phyloP scores from a whole-genome alignment of 2,113 vertebrate genomes.

The Ictidomys tridecemlineatus region DNA sequence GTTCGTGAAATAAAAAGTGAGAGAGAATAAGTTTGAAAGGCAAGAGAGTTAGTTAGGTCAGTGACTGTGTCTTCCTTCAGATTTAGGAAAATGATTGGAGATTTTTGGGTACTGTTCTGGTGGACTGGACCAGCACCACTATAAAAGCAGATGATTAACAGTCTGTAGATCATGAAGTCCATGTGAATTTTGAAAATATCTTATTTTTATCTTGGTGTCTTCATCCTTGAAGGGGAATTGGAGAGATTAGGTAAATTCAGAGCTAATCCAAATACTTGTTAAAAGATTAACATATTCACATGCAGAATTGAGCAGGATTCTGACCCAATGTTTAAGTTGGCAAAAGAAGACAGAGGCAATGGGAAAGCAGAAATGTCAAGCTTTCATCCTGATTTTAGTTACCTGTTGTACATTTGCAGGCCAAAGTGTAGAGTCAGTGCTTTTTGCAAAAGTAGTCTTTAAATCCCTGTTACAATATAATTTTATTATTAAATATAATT shows the following conservation, averaged over 20 bases:
- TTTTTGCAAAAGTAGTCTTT: not conserved
- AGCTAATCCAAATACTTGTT: not conserved
- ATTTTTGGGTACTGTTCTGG: not conserved
- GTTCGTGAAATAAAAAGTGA: not conserved
- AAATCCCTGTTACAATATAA: not conserved
- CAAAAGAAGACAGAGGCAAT: not conserved
- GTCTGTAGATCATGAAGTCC: not conserved
- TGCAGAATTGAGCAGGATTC: not conserved
- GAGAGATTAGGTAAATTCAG: not conserved
- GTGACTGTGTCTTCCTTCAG: not conserved
- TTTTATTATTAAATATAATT: not conserved
- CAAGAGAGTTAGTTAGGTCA: not conserved
- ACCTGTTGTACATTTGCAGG: too few species aligned
- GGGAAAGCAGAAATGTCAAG: not conserved
- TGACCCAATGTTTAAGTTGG: not conserved
- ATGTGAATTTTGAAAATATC: not conserved
- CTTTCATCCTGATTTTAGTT: not conserved
- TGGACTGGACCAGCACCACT: not conserved
- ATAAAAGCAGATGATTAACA: not conserved
- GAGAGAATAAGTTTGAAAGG: not conserved
- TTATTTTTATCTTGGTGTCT: not conserved
- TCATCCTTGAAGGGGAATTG: not conserved
- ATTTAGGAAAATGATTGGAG: not conserved
- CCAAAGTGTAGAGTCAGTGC: not conserved
- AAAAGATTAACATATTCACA: not conserved